Evolutionary conservation across 2,888 invertebrate species (phyloP), one percentile per base, ranked within the genome.

Genomic region (Danaus chrysippus): DNA sequence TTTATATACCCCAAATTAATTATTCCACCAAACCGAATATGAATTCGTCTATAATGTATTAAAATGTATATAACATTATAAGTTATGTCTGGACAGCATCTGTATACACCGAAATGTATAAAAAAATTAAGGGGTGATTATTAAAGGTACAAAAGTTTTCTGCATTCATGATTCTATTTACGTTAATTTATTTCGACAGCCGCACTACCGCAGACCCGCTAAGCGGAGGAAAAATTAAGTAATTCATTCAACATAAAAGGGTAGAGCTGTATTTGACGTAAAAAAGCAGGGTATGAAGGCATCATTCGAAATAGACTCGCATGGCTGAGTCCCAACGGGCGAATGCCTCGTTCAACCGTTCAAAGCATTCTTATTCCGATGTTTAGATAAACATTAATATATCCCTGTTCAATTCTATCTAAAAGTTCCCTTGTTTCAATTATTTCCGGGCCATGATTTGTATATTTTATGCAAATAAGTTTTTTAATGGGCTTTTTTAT

Each of bases 201-300:
- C 76, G 82, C 62, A 69, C 67, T 68, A 66, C 76, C 70, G 75
- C 78, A 82, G 83, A 82, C 78, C 77, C 78, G 78, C 76, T 77
- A 76, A 78, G 81, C 81, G 82, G 79, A 81, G 81, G 23, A 87
- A 84, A 87, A 88, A 89, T 88, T 88, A 88, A 88, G 87, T 85
- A 84, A 90, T 89, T 88, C 86, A 86, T 89, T 88, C 78, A 81
- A 78, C 79, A 82, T 82, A 85, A 87, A 89, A 86, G 89, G 88
- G 87, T 89, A 78, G 76, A 78, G 17, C 78, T 87, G 86, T 85
- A 77, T 83, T 83, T 87, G 88, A 87, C 87, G 76, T 82, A 78
- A 87, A 87, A 87, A 87, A 83, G 76, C 73, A 75, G 77, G 77
- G 78, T 81, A 82, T 82, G 79, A 77, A 85, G 82, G 78, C 82